Evolutionary conservation across 2,888 invertebrate genomes (phyloP), one percentile per base, ranked within the genome.

Genomic region (Sinelater perroti): DNA sequence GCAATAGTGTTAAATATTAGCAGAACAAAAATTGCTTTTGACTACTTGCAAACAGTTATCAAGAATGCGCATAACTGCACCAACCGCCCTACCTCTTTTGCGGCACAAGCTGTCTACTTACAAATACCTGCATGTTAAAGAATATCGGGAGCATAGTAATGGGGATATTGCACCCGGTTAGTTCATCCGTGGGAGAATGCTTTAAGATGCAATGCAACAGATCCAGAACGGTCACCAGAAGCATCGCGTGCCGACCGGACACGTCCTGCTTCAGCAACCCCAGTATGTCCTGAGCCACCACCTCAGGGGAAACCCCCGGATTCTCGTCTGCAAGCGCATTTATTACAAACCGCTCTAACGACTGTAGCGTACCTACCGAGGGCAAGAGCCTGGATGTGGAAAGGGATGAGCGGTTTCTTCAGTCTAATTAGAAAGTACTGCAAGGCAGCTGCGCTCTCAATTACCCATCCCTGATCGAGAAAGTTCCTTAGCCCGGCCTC

Each of bases 121-220:
- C 21, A 18, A 26, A 57, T 75, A 81, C 81, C 72, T 78, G 75
- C 31, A 81, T 64, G 42, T 76, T 73, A 61, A 81, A 81, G 67
- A 82, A 81, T 47, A 81, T 73, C 1, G 81, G 80, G 59, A 82
- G 69, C 72, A 81, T 77, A 8, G 76, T 77, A 14, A 79, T 70
- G 0, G 80, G 80, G 35, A 81, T 70, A 2, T 78, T 76, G 21
- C 78, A 78, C 6, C 81, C 81, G 38, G 78, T 75, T 21, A 81
- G 66, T 68, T 82, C 81, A 35, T 80, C 79, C 14, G 76, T 73
- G 1, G 79, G 79, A 1, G 80, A 76, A 45, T 75, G 72, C 54
- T 78, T 76, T n/a, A 79, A 72, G 14, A 80, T 71, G 28, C 75
- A 74, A 63, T 79, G 74, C 35, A 81, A 61, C 33, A 82, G 70